Evolutionary conservation across 1,140 invertebrate genomes (phyloP), one percentile per base, ranked within the genome.

Genomic region (Penaeus chinensis): DNA sequence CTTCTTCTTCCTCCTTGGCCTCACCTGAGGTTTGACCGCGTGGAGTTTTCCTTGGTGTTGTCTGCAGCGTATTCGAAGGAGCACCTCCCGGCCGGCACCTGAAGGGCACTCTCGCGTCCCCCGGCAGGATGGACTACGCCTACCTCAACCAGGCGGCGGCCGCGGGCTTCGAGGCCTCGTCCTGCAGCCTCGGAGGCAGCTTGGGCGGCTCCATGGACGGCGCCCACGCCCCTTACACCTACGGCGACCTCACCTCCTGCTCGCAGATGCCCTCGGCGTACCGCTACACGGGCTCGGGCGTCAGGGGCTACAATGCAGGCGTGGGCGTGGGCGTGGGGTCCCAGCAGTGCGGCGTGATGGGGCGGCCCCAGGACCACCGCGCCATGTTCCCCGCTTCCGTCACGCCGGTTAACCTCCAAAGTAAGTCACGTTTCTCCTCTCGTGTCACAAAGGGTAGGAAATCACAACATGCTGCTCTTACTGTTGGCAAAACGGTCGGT

Each of bases 211-310:
- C 94, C 18, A 93, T 93, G 82, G 93, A 93, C 69, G 91, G 95
- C 60, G 92, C 92, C 11, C 94, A 94, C 90, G 95, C 96, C 93
- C 95, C 95, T 63, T 96, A 95, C 92, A 95, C 96, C 13, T 97
- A 97, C 92, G 95, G 96, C 42, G 96, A 97, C 92, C 93, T 96
- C 89, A 95, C 96, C 42, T 96, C 96, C 19, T 97, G 96, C 92
- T 96, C 96, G 71, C 96, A 97, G 93, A 96, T 97, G 95, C 96
- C 95, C 82, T 95, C 95, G 91, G 90, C 89, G 42, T 91, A 91
- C 82, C 83, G 89, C 65, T 90, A 90, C 88, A 89, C 89, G 69
- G 88, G 89, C 69, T 84, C 89, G 18, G 85, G 84, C 47, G 84
- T 90, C 27, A 76, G 89, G 77, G 89, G 89, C 77, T 90, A 90